A percentile compares a stretch with the other conserved stretches of the same genome.
These are phyloP conservation scores for Antheraea mylitta DNA, from an alignment of 1,140 invertebrate species.

Conservation along the genomic window DNA sequence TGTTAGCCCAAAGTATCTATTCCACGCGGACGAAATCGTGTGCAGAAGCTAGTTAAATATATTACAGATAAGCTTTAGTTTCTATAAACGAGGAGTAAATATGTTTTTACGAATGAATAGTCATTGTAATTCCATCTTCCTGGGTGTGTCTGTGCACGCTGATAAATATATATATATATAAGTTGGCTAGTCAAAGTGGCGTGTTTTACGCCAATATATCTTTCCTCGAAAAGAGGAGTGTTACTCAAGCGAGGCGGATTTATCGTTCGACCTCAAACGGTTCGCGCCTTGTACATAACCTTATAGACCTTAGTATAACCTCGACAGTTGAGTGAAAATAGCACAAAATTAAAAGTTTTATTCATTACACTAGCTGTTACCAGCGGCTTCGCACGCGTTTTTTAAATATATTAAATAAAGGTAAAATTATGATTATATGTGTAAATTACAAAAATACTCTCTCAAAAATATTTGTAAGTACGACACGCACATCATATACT, in stretches of 20 bases:
- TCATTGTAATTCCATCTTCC: slow-evolving; percentile 8
- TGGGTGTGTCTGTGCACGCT: not conserved
- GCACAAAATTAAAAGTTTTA: not conserved
- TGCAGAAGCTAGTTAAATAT: too few species aligned
- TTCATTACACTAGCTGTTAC: not conserved
- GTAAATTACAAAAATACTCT: too few species aligned
- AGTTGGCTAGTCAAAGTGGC: slow-evolving; percentile 14
- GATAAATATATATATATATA: slow-evolving; percentile 2
- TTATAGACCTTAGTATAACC: not conserved
- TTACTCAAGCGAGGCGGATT: slow-evolving; percentile 13
- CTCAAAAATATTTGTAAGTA: too few species aligned
- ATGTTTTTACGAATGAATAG: not conserved
- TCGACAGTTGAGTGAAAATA: not conserved
- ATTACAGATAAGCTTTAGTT: too few species aligned
- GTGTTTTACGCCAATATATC: slow-evolving; percentile 27
- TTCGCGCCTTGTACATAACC: slow-evolving; percentile 6
- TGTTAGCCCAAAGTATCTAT: too few species aligned
- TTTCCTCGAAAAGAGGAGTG: slow-evolving; percentile 18
- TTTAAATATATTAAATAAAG: too few species aligned
- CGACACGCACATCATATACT: too few species aligned
- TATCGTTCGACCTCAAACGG: slow-evolving; percentile 15
- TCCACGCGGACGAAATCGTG: too few species aligned
- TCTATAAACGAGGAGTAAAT: not conserved
- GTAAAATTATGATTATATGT: too few species aligned
- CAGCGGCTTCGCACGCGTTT: too few species aligned